Evolutionary conservation across 2,888 invertebrate species (phyloP).

Genomic region (Caenorhabditis angaria): DNA sequence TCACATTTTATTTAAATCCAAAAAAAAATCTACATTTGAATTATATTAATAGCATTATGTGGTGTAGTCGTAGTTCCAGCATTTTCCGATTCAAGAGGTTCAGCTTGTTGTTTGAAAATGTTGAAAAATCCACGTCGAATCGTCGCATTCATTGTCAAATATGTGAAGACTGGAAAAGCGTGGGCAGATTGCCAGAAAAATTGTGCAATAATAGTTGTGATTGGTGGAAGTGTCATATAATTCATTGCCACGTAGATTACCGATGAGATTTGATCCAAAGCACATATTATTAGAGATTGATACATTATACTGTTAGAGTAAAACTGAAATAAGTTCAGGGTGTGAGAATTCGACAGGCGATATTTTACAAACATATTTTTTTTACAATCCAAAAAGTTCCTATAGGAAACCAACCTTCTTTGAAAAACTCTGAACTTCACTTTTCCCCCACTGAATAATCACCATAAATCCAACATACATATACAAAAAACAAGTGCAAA

Average conservation of each 20-base stretch:
- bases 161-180: background rate
- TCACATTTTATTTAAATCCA: too few species aligned
- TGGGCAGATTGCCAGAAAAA: background rate
- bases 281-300: background rate
- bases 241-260: background rate
- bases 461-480: background rate
- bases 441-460: background rate
- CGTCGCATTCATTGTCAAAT: background rate
- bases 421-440: background rate
- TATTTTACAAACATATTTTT: too few species aligned
- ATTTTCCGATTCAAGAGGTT: too few species aligned
- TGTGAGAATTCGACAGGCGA: too few species aligned
- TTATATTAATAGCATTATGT: too few species aligned
- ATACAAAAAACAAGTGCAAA: constrained; percentile 1
- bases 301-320: background rate
- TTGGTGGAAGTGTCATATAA: background rate
- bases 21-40: too few species aligned
- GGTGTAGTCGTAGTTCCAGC: too few species aligned
- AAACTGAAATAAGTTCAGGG: background rate
- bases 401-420: background rate
- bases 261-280: background rate
- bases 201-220: background rate
- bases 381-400: background rate
- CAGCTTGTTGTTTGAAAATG: too few species aligned
- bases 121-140: background rate